A percentile compares a stretch with the other conserved stretches of the same genome.
phyloP scores from a whole-genome alignment of 2,113 vertebrate genomes.

The Cinclus cinclus region DNA sequence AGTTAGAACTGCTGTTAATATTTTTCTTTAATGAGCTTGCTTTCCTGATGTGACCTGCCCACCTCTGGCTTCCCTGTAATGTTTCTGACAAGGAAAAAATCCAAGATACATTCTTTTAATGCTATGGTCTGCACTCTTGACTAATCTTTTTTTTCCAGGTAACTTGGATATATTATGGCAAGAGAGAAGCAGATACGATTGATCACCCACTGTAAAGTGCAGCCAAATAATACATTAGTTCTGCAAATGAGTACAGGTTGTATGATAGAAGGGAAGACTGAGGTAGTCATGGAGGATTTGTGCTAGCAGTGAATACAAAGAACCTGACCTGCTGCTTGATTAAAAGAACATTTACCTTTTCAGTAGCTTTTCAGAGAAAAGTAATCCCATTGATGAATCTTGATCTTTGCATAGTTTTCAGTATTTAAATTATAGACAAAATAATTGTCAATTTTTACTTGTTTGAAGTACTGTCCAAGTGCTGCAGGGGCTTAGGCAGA shows the following conservation, averaged over 20 bases:
- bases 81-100: neutral
- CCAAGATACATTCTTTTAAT: slow-evolving; percentile 1
- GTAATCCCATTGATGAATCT: neutral
- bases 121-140: slow-evolving; percentile 23
- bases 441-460: neutral
- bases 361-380: neutral
- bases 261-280: neutral
- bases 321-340: neutral
- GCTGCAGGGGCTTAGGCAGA: neutral
- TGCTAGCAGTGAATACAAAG: neutral
- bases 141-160: slow-evolving; percentile 31
- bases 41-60: neutral
- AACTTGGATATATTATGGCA: neutral
- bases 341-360: neutral
- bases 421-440: neutral
- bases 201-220: slow-evolving; percentile 34
- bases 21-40: neutral
- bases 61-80: neutral
- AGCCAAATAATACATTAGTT: slow-evolving; percentile 13
- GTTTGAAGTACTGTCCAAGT: neutral
- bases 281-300: neutral
- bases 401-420: neutral
- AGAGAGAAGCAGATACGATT: slow-evolving; percentile 58
- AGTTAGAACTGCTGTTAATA: neutral
- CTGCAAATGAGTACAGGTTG: neutral